Evolutionary conservation across 2,113 vertebrate species (phyloP), one percentile per base, ranked within the genome.

Genomic region (Lipotes vexillifer): DNA sequence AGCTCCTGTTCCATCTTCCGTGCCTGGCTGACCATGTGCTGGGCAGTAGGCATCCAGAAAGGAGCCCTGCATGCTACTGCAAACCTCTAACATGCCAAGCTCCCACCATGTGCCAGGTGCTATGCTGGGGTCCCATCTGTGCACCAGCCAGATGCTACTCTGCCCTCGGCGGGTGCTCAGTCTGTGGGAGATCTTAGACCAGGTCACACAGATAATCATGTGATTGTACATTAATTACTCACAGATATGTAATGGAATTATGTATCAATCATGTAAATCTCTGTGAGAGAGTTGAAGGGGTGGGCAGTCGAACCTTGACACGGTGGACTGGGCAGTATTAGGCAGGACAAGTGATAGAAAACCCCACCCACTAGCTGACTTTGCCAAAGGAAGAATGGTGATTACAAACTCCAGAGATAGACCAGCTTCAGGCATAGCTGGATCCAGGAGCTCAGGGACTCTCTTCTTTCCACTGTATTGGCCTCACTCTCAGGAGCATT

Each of bases 351-450:
- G 66, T 2, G 49, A 25, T 4, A 36, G 80, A n/a, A 49, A 92
- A 65, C 5, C 2, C 52, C 25, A 21, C n/a, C 12, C 8, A 57
- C 25, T 31, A 65, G 46, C 94, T 61, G 69, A 31, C 27, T 87
- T 71, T 69, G 36, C 25, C 33, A 27, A 23, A 93, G 82, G 46
- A 52, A 21, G 41, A 69, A 57, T 6, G n/a, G 49, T 41, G 49
- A 57, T 81, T 31, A 41, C 41, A n/a, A 52, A 83, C 31, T 18
- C 23, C 17, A 23, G 13, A 38, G 23, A 41, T 27, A 21, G 0
- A 3, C n/a, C 1, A 12, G 61, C 89, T 78, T 90, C 90, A 89
- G 78, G 87, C 21, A 5, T 20, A 52, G 93, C 93, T 93, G 72
- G 66, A 52, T 89, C 88, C 78, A 83, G 78, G 66, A 20, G 38